A percentile compares a stretch with the other conserved stretches of the same genome.
Evolutionary conservation across 2,797 vertebrate genomes (phyloP).

Genomic region (Hippopotamyrus pictus): DNA sequence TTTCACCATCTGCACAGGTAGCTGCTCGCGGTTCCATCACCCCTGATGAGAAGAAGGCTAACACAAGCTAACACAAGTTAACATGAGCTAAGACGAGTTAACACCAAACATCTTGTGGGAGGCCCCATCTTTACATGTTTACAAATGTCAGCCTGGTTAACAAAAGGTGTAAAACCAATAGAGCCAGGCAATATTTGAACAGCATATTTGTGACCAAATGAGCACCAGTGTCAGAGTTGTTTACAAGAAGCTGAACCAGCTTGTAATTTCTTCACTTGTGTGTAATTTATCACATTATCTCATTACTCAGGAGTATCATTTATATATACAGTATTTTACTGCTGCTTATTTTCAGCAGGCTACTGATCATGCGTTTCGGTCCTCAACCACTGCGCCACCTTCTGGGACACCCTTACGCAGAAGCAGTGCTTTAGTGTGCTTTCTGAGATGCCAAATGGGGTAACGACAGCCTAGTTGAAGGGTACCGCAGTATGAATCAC

Average conservation of each 20-base stretch:
- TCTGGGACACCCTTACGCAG: not conserved
- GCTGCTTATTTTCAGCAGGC: not conserved
- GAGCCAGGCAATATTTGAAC: not conserved
- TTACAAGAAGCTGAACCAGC: not conserved
- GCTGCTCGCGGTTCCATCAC: conserved; percentile 14
- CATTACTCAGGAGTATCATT: not conserved
- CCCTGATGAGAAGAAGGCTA: not conserved
- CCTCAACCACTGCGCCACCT: not conserved
- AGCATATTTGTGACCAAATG: not conserved
- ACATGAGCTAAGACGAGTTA: not conserved
- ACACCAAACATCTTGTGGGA: not conserved
- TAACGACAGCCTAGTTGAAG: not conserved
- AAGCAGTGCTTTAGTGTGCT: not conserved
- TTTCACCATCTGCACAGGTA: conserved; percentile 38
- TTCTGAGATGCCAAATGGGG: not conserved
- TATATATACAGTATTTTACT: not conserved
- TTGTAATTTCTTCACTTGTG: not conserved
- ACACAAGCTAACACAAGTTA: not conserved
- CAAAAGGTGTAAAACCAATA: not conserved
- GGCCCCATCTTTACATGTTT: not conserved
- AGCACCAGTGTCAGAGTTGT: not conserved
- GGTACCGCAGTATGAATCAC: not conserved
- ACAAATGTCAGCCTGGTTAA: not conserved
- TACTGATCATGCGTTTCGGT: not conserved
- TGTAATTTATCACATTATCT: not conserved